phyloP scores from a whole-genome alignment of 2,888 invertebrate species.

The Bruchidius siliquastri region DNA sequence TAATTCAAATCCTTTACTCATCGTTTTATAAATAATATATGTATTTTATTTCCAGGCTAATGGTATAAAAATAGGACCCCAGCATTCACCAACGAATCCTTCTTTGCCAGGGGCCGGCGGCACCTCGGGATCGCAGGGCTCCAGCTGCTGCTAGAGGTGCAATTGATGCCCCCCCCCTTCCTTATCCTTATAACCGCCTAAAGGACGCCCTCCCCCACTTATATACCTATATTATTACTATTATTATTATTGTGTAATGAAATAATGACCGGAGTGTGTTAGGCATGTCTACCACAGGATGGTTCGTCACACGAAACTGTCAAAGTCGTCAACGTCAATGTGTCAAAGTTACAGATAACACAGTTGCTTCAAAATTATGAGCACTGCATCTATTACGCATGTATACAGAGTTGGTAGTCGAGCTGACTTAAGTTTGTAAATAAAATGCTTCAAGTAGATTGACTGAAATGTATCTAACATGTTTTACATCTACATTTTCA shows the following conservation, averaged over 20 bases:
- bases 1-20: too few relatives aligned
- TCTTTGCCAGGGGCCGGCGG: conserved; percentile 74
- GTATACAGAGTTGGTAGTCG: not conserved
- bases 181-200: conserved; percentile 27
- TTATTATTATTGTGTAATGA: not conserved
- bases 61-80: conserved; percentile 99
- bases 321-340: not conserved
- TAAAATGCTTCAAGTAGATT: not conserved
- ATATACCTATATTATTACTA: conserved; percentile 16
- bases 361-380: not conserved
- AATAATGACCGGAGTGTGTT: not conserved
- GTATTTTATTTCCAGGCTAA: conserved; percentile 75
- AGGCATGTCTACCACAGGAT: not conserved
- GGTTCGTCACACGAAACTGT: not conserved
- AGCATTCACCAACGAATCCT: conserved; percentile 89
- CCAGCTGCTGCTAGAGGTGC: conserved; percentile 80
- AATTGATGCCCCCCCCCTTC: not conserved
- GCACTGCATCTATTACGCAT: not conserved
- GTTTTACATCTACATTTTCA: too few relatives aligned
- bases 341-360: not conserved
- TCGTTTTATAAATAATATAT: too few relatives aligned
- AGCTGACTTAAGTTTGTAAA: not conserved
- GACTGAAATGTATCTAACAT: not conserved
- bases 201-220: conserved; percentile 19
- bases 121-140: conserved; percentile 75